phyloP scores from a whole-genome alignment of 2,797 vertebrate genomes.

The Manis crassicaudata region DNA sequence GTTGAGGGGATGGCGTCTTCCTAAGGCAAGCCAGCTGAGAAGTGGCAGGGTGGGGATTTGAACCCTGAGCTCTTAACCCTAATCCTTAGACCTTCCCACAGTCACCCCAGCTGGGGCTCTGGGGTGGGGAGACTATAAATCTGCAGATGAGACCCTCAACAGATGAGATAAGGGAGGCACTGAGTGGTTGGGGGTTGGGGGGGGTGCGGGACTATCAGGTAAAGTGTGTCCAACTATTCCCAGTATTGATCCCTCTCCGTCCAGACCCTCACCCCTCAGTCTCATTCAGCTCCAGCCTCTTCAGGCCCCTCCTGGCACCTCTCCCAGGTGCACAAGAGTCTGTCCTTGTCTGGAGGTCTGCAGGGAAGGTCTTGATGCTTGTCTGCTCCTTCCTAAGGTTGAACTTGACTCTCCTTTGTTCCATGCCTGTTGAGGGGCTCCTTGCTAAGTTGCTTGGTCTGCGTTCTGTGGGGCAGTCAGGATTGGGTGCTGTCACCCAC shows the following conservation, averaged over 20 bases:
- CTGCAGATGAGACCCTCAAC: not conserved
- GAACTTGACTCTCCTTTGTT: not conserved
- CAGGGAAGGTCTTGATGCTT: not conserved
- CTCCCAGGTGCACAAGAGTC: no score
- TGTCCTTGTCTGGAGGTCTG: not conserved
- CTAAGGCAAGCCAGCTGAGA: not conserved
- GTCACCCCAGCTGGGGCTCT: not conserved
- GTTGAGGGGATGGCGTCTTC: not conserved
- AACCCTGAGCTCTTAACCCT: not conserved
- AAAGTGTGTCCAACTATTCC: not conserved
- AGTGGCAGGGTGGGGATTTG: not conserved
- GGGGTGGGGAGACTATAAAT: not conserved
- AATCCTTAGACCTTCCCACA: not conserved
- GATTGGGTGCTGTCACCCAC: not conserved
- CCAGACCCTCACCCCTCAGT: not conserved
- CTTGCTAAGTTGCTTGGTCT: not conserved
- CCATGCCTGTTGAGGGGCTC: not conserved
- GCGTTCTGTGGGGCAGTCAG: not conserved
- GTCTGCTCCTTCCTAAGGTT: not conserved
- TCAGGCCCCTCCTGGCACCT: not conserved
- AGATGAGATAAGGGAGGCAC: not conserved
- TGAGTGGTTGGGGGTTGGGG: no score
- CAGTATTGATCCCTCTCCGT: not conserved
- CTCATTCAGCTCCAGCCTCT: not conserved
- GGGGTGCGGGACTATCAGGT: not conserved